Percentiles rank a stretch among this genome's conserved stretches.
These are phyloP conservation scores for Spisula subtruncata DNA, from an alignment of 2,888 invertebrate species.

Conservation along the genomic window DNA sequence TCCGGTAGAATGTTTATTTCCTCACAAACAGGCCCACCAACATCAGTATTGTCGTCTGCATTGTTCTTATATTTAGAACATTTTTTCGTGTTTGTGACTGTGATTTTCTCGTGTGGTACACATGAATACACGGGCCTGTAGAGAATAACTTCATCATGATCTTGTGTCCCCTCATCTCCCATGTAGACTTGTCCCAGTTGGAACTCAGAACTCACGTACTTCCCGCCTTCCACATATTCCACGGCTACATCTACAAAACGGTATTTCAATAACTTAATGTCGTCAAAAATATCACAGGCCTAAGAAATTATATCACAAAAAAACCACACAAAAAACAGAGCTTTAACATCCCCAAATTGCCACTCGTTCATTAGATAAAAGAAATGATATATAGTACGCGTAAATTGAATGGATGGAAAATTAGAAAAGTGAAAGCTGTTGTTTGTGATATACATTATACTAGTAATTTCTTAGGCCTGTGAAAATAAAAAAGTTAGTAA, in stretches of 20 bases:
- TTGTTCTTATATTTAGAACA: not conserved
- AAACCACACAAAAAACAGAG: no score
- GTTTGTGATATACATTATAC: no score
- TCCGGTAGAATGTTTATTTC: slow-evolving; percentile 35
- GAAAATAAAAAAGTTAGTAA: no score
- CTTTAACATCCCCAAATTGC: no score
- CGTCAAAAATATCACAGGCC: not conserved
- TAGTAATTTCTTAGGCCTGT: no score
- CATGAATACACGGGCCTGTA: slow-evolving; percentile 89
- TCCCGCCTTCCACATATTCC: slow-evolving; percentile 93
- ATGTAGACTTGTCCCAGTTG: slow-evolving; percentile 93
- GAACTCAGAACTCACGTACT: slow-evolving; percentile 93
- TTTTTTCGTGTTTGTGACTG: slow-evolving; percentile 72
- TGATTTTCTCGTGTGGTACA: slow-evolving; percentile 80
- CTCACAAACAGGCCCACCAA: slow-evolving; percentile 20
- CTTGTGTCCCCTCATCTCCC: slow-evolving; percentile 89
- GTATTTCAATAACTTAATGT: not conserved
- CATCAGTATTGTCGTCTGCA: not conserved
- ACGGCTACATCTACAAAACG: slow-evolving; percentile 90
- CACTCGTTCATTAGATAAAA: no score
- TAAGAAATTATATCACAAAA: no score
- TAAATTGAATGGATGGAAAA: no score
- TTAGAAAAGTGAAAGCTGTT: no score
- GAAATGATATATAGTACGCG: no score
- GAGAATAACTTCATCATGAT: slow-evolving; percentile 90